Evolutionary conservation across 2,113 vertebrate species (phyloP).

Genomic region (Dicrurus megarhynchus): DNA sequence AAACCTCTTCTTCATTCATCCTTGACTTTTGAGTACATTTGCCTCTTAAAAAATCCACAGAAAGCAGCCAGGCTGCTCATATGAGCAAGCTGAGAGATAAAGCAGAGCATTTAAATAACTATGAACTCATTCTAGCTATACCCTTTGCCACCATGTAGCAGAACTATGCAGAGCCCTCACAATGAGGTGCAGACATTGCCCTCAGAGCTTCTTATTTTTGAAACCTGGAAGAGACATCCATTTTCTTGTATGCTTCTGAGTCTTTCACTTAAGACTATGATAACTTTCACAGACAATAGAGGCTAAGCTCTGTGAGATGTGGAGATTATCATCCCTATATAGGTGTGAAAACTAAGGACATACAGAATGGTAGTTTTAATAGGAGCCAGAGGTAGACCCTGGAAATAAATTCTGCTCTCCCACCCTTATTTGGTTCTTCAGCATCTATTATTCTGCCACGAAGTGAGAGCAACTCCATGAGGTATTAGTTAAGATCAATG

Average conservation of each 20-base stretch:
- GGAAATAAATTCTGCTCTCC: background rate
- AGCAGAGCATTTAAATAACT: background rate
- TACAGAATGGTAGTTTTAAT: background rate
- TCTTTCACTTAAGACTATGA: background rate
- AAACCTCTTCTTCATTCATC: background rate
- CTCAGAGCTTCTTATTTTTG: background rate
- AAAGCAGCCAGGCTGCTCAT: background rate
- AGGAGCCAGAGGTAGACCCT: background rate
- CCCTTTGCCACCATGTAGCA: background rate
- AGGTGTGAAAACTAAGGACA: background rate
- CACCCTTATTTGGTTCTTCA: background rate
- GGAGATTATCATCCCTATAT: background rate
- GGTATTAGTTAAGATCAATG: background rate
- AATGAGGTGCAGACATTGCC: background rate
- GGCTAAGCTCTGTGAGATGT: background rate
- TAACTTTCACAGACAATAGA: background rate
- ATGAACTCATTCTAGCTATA: background rate
- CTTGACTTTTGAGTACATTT: background rate
- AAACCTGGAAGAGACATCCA: background rate
- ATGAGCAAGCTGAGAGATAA: background rate
- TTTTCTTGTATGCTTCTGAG: background rate
- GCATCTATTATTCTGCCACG: background rate
- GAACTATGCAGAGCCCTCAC: background rate
- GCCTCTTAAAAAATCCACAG: background rate
- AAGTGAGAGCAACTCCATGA: background rate